Base-by-base conservation (phyloP, 2,113 vertebrate species). In the Siniperca chuatsi region DNA sequence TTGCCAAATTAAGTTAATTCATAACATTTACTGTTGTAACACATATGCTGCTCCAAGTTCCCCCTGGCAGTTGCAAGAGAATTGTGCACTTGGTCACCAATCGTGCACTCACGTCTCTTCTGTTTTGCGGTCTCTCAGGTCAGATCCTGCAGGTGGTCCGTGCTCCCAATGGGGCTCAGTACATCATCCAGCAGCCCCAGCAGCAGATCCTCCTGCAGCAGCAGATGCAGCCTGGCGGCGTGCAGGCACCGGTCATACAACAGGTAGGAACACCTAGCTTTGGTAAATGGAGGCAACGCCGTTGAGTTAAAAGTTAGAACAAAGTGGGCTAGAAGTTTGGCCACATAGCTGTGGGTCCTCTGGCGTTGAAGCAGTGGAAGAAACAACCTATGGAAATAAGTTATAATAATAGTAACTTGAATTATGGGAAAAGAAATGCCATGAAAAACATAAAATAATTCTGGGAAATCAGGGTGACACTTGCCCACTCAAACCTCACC, bases 241-340 rank as follows among this genome's bases (percentile, higher is more conserved):
- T 98, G 61, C 98, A 99, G 91, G 97, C 98, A 10, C 98, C 98
- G 4, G 98, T 99, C 84, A 99, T 99, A 92, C 98, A 99, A 85
- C 98, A 99, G 97, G 98, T 16, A 64, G n/a, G 33, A 54, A 37
- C 54, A 61, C 35, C 6, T 21, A 37, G 12, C 9, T 62, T 35
- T 33, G 18, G 33, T n/a, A 23, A 33, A 79, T 6, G 2, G 58
- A 40, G 40, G 12, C 16, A 20, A 35, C 4, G 4, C 1, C 7
- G 35, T 50, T 29, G 8, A 4, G 35, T 29, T 29, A 65, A 29
- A 21, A 15, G 8, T 9, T 37, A 42, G 48, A 13, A 37, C 12
- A 25, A 61, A 48, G 12, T 46, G 72, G 20, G n/a, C 54, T 61
- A 6, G 16, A 8, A 5, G n/a, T 55, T 44, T 13, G 65, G 54